Evolutionary conservation across 1,140 invertebrate species (phyloP), one percentile per base, ranked within the genome.

Genomic region (Diprion similis): DNA sequence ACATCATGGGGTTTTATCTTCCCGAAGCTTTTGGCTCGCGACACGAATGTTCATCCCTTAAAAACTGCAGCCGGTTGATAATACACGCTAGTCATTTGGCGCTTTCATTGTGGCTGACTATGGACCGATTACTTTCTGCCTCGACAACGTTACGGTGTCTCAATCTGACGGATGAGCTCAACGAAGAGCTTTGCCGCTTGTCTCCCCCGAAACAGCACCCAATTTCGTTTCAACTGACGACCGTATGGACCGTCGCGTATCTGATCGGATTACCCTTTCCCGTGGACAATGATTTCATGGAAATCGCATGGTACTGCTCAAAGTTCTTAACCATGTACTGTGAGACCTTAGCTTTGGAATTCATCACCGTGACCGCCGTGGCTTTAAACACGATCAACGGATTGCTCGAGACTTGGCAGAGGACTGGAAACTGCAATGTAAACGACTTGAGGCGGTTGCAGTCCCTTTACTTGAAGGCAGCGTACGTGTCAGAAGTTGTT

Each of bases 391-490:
- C 8, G 11, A 59, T 59, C 51, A 59, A 59, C 51, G 11, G n/a
- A 59, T 15, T 17, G n/a, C 51, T 59, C 3, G n/a, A 59, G n/a
- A 59, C 11, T 59, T 59, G 51, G 51, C 51, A 59, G 51, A 59
- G 11, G n/a, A 59, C 11, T 59, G 51, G 51, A 59, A 59, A 13
- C 51, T 59, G 51, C 8, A 17, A 59, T 59, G n/a, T 59, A 17
- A 59, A 13, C 51, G 51, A 13, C 51, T 59, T 59, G n/a, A 59
- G 4, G 11, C 11, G n/a, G n/a, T 17, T 59, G 51, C 51, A 59
- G n/a, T 59, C 51, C n/a, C 51, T 59, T 59, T 59, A 59, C 51
- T 59, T 59, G 51, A 59, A 59, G n/a, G 51, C 51, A 13, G 51
- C 51, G 6, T 17, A 59, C 51, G 11, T 59, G n/a, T 13, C 51